Evolutionary conservation across 53 echinoderm and acorn worm genomes (phyloP).

Genomic region (Stichopus horrens): DNA sequence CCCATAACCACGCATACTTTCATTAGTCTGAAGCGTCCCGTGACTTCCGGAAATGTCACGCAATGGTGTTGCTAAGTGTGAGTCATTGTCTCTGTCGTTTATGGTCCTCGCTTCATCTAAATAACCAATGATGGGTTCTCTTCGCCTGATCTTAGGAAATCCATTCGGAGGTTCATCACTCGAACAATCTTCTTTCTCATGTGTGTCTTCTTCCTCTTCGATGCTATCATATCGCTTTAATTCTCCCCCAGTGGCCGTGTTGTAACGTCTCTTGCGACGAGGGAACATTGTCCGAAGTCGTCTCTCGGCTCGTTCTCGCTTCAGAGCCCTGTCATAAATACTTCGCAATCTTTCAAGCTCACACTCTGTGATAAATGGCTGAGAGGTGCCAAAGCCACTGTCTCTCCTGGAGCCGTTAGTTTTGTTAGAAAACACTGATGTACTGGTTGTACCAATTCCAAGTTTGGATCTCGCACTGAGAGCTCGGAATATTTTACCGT

Average conservation of each 20-base stretch:
- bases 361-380: slow-evolving; percentile 68
- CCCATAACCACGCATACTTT: too few relatives aligned
- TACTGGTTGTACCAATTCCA: slow-evolving; percentile 79
- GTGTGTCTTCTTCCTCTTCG: slow-evolving; percentile 72
- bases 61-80: background rate
- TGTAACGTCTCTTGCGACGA: slow-evolving; percentile 59
- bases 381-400: slow-evolving; percentile 58
- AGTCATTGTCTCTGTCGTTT: background rate
- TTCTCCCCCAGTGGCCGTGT: slow-evolving; percentile 51
- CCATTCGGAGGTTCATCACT: slow-evolving; percentile 4
- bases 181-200: slow-evolving; percentile 27
- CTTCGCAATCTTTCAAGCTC: slow-evolving; percentile 72
- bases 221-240: slow-evolving; percentile 89
- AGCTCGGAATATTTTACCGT: slow-evolving; percentile 86
- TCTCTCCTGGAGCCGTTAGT: slow-evolving; percentile 64
- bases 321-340: slow-evolving; percentile 80
- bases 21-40: too few relatives aligned
- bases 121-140: background rate
- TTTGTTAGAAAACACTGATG: slow-evolving; percentile 68
- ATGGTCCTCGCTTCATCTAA: background rate
- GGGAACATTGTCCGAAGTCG: slow-evolving; percentile 67
- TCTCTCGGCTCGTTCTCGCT: slow-evolving; percentile 70
- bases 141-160: background rate
- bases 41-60: too few relatives aligned
- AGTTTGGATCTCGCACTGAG: slow-evolving; percentile 83